Conservation (phyloP, 64 coral and sea anemone species). For the Astreopora myriophthalma region DNA sequence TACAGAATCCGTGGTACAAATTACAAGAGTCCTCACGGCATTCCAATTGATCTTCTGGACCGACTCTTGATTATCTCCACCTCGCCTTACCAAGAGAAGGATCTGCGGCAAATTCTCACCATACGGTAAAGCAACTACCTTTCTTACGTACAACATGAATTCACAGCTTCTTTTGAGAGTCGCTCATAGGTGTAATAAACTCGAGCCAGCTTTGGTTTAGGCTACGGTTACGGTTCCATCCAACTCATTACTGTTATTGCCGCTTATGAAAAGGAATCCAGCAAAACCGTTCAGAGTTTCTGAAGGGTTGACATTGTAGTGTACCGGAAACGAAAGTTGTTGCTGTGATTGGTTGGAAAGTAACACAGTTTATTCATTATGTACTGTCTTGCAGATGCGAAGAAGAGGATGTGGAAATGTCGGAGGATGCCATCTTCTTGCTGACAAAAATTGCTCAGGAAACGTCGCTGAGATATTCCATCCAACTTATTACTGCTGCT, state of each 20-base stretch:
- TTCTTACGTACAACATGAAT: too few relatives aligned
- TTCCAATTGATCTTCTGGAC: slow-evolving; percentile 94
- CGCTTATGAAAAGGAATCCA: too few relatives aligned
- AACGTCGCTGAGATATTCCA: slow-evolving; percentile 96
- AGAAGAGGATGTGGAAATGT: slow-evolving; percentile 98
- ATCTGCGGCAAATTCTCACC: slow-evolving; percentile 91
- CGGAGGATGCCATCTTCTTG: slow-evolving; percentile 87
- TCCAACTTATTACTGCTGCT: slow-evolving; percentile 91
- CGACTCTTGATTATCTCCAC: slow-evolving; percentile 95
- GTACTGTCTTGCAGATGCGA: slow-evolving; percentile 75
- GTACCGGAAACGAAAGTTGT: too few relatives aligned
- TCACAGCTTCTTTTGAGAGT: too few relatives aligned
- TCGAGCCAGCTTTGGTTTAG: too few relatives aligned
- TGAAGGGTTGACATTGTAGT: too few relatives aligned
- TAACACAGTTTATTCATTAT: not conserved
- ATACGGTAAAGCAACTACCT: slow-evolving; percentile 63
- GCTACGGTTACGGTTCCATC: too few relatives aligned
- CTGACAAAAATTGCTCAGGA: slow-evolving; percentile 97
- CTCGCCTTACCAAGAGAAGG: slow-evolving; percentile 94
- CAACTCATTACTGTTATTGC: too few relatives aligned
- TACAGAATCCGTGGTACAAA: slow-evolving; percentile 98
- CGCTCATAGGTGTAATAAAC: too few relatives aligned
- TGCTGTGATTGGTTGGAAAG: too few relatives aligned
- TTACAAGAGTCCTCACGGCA: slow-evolving; percentile 98
- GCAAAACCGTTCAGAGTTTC: too few relatives aligned